Evolutionary conservation across 2,113 vertebrate genomes (phyloP), one percentile per base, ranked within the genome.

Genomic region (Larimichthys polyactis): DNA sequence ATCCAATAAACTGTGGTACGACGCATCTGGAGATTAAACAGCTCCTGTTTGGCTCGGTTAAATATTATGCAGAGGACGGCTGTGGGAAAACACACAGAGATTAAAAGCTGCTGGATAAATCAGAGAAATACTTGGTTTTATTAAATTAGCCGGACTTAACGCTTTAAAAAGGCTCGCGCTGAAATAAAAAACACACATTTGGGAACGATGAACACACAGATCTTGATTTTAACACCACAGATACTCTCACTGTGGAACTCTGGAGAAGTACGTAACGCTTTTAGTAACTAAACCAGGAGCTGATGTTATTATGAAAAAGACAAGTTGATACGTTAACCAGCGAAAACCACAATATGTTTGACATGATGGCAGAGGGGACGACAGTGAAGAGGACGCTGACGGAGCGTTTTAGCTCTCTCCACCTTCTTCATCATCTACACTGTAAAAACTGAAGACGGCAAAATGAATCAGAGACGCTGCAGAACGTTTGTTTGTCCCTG

Each of bases 71-170:
- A 59, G 52, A 49, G 2, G 54, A 40, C 49, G 11, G 44, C 29
- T 49, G 57, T 20, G 40, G 70, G 70, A 29, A 57, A 72, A 59
- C 6, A 66, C 12, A 29, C 36, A 36, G n/a, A 64, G 20, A 55
- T 65, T 44, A 29, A 66, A 64, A 46, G 9, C 19, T 0, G 48
- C 5, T 12, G 2, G 10, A 54, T 54, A 44, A 75, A 66, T 76
- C 11, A 66, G 1, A 20, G 11, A 66, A 7, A 27, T 14, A 1
- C 43, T 68, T 19, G 43, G 54, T 24, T n/a, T 15, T 16, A 46
- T 22, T 20, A 24, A 40, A 78, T 60, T 9, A 12, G 22, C 22
- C 10, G 17, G 29, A 10, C 19, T 69, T 11, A 36, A 8, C 36
- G 1, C 36, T 36, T 36, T 36, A 8, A 22, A n/a, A 24, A 24